Conservation (phyloP, 2,888 invertebrate species). For the Ophion costatus region DNA sequence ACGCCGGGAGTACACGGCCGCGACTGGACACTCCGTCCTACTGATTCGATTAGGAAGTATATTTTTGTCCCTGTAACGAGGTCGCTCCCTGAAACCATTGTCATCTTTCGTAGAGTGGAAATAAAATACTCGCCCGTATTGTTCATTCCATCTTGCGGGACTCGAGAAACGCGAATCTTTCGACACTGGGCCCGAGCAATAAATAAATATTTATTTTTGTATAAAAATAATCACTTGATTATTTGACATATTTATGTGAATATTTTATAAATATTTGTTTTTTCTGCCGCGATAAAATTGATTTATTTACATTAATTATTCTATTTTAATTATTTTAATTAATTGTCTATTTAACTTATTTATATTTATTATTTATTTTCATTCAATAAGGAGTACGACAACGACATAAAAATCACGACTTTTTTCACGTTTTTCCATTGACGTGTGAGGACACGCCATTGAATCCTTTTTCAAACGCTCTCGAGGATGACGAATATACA, state of each 20-base stretch:
- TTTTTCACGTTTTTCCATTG: neutral
- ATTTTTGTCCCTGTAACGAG: slow-evolving; percentile 67
- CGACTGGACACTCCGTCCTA: slow-evolving; percentile 64
- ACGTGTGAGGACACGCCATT: neutral
- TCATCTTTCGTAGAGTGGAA: neutral
- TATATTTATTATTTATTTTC: too few relatives aligned
- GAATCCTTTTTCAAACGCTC: neutral
- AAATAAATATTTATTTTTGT: too few relatives aligned
- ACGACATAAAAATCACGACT: neutral
- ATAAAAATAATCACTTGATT: too few relatives aligned
- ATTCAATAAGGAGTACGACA: neutral
- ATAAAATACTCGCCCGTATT: neutral
- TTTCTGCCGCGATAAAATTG: too few relatives aligned
- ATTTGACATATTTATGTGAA: too few relatives aligned
- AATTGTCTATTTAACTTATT: too few relatives aligned
- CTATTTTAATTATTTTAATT: too few relatives aligned
- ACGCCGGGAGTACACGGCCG: slow-evolving; percentile 53
- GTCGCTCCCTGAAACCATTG: slow-evolving; percentile 37
- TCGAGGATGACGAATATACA: slow-evolving; percentile 36
- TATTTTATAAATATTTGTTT: too few relatives aligned
- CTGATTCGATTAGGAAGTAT: slow-evolving; percentile 81
- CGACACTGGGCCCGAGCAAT: too few relatives aligned
- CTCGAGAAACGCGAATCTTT: neutral
- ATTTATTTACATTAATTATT: too few relatives aligned
- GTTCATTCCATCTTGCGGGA: neutral